phyloP scores from a whole-genome alignment of 2,797 vertebrate genomes.

The Myripristis jacobus region DNA sequence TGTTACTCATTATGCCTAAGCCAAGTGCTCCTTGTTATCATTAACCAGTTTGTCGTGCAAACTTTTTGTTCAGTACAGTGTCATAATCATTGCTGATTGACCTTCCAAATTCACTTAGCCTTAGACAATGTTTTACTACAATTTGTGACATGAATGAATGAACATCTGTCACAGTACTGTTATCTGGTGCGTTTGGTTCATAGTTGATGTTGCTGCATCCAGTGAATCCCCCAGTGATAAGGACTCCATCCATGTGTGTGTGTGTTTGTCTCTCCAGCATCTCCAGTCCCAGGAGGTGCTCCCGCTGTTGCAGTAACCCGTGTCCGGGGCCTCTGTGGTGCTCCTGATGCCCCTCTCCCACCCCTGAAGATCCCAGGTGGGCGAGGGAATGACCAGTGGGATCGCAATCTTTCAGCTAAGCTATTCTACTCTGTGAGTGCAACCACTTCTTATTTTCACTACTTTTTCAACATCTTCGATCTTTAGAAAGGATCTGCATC shows the following conservation, averaged over 20 bases:
- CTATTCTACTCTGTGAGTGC: constrained; percentile 95
- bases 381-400: constrained; percentile 99
- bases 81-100: constrained; percentile 43
- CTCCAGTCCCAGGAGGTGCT: constrained; percentile 88
- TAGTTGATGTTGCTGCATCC: constrained; percentile 11
- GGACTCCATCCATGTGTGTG: constrained; percentile 46
- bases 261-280: constrained; percentile 51
- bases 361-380: constrained; percentile 99
- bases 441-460: not conserved
- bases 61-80: not conserved
- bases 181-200: constrained; percentile 13
- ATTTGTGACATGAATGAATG: constrained; percentile 24
- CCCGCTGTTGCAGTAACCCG: constrained; percentile 96
- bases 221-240: constrained; percentile 22
- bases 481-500: no score
- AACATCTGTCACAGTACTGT: not conserved
- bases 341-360: constrained; percentile 99
- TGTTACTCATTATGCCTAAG: not conserved
- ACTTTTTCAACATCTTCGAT: no score
- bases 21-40: constrained; percentile 6
- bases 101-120: not conserved
- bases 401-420: constrained; percentile 99
- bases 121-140: constrained; percentile 49
- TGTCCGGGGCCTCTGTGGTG: constrained; percentile 99
- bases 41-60: not conserved